A percentile compares a stretch with the other conserved stretches of the same genome.
Evolutionary conservation across 2,113 vertebrate species (phyloP).

Genomic region (Ageneiosus marmoratus): DNA sequence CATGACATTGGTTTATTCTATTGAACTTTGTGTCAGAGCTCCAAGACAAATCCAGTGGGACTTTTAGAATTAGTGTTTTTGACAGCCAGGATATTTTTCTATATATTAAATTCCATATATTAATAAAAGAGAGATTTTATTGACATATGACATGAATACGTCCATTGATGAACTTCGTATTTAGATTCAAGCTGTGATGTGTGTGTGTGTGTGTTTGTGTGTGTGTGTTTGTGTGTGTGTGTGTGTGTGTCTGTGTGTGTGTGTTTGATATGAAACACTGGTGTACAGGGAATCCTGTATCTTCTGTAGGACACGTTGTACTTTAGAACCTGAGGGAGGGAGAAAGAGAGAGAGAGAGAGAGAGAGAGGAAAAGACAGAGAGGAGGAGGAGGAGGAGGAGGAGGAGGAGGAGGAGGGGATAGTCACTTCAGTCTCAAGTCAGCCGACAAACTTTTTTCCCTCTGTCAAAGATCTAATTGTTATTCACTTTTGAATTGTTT

Average conservation of each 20-base stretch:
- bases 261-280: slow-evolving; percentile 22
- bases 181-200: not conserved
- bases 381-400: slow-evolving; percentile 49
- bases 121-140: too few species aligned
- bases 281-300: slow-evolving; percentile 38
- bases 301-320: slow-evolving; percentile 69
- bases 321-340: slow-evolving; percentile 70
- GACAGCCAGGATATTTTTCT: too few species aligned
- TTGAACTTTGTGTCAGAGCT: slow-evolving; percentile 53
- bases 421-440: slow-evolving; percentile 68
- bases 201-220: slow-evolving; percentile 15
- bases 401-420: slow-evolving; percentile 48
- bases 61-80: not conserved
- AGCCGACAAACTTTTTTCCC: slow-evolving; percentile 67
- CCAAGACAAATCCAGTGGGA: slow-evolving; percentile 44
- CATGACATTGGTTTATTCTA: slow-evolving; percentile 56
- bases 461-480: slow-evolving; percentile 60
- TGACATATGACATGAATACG: not conserved
- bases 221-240: slow-evolving; percentile 26
- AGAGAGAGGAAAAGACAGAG: slow-evolving; percentile 54
- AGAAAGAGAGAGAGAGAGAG: slow-evolving; percentile 61
- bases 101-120: too few species aligned
- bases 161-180: slow-evolving; percentile 1
- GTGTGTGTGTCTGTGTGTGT: not conserved
- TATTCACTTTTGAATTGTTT: slow-evolving; percentile 51